These are phyloP conservation scores for Acrocephalus arundinaceus DNA, from an alignment of 2,113 vertebrate genomes.

Conservation along the genomic window DNA sequence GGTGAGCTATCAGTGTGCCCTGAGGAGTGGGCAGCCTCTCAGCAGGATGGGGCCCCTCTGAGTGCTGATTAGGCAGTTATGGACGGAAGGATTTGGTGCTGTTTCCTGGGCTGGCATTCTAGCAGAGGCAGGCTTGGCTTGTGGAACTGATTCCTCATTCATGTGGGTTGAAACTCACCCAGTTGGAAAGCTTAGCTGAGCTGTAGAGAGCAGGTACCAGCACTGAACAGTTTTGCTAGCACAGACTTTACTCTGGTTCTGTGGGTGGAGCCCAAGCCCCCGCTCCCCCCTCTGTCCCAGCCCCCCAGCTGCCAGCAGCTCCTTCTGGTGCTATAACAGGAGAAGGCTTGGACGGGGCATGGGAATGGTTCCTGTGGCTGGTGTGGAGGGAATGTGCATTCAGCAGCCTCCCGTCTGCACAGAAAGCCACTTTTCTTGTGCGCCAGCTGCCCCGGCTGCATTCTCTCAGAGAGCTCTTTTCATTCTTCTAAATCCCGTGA, in stretches of 20 bases:
- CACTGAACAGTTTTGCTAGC: not conserved
- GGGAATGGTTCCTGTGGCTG: conserved; percentile 13
- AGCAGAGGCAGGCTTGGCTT: not conserved
- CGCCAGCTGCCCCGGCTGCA: conserved; percentile 18
- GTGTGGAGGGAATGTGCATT: not conserved
- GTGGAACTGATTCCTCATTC: accelerated
- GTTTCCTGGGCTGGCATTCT: not conserved
- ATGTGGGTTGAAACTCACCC: not conserved
- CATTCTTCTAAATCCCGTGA: conserved; percentile 37
- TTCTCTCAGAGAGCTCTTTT: conserved; percentile 42
- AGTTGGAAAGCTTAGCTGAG: not conserved
- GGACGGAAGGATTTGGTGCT: not conserved
- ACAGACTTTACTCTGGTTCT: not conserved
- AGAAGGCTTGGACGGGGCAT: not conserved
- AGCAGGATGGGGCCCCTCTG: not conserved
- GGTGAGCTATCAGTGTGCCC: not conserved
- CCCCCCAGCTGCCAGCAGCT: not conserved
- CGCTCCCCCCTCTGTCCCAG: not conserved
- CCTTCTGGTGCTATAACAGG: not conserved
- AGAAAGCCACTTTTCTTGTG: conserved; percentile 51
- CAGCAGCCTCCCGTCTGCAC: not conserved
- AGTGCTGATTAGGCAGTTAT: accelerated
- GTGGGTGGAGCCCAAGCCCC: accelerated
- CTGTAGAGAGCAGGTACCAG: not conserved
- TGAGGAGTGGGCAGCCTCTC: not conserved